A percentile compares a stretch with the other conserved stretches of the same genome.
phyloP scores from a whole-genome alignment of 2,888 invertebrate genomes.

The Acleris holmiana region DNA sequence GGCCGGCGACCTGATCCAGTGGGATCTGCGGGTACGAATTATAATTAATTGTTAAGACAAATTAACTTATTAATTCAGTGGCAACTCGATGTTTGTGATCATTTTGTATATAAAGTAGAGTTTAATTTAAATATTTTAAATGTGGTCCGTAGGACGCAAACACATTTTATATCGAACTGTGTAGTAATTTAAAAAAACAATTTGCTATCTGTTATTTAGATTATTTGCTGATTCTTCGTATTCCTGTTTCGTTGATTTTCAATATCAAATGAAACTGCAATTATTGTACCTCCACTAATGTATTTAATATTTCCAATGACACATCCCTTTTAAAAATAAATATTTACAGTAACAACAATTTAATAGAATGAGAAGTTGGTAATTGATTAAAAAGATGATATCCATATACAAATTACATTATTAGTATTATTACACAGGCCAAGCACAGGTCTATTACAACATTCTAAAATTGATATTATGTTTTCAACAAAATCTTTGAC shows the following conservation, averaged over 20 bases:
- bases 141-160: no score
- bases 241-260: slow-evolving; percentile 1
- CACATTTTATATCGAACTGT: no score
- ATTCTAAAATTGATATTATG: not conserved
- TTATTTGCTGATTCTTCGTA: no score
- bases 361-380: not conserved
- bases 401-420: not conserved
- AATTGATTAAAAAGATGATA: not conserved
- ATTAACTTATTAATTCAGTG: not conserved
- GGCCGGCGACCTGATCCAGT: slow-evolving; percentile 95
- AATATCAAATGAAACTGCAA: slow-evolving; percentile 6
- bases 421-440: no score
- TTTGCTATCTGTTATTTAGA: no score
- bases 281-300: slow-evolving; percentile 5
- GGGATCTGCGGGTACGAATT: slow-evolving; percentile 92
- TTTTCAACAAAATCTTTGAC: slow-evolving; percentile 1
- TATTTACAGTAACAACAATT: not conserved
- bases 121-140: no score
- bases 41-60: not conserved
- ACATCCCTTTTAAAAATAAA: not conserved
- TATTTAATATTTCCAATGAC: slow-evolving; percentile 5
- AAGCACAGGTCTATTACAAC: not conserved
- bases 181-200: no score
- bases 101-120: no score
- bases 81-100: no score